Percentiles rank a stretch among this genome's conserved stretches.
Conservation (phyloP, 2,888 invertebrate genomes). For the Drosophila niveifrons region DNA sequence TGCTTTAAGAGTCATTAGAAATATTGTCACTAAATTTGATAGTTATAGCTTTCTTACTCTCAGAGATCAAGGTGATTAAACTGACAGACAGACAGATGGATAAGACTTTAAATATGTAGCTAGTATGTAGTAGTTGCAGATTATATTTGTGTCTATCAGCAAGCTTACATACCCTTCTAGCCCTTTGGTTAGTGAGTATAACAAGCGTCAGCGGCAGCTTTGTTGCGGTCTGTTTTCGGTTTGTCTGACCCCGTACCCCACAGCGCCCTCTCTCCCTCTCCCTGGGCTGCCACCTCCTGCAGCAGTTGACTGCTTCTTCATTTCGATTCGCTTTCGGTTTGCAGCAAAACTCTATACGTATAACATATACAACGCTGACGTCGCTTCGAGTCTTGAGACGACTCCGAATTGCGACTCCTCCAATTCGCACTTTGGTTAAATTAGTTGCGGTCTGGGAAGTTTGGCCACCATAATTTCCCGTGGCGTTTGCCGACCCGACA, state of each 20-base stretch:
- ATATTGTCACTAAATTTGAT: too few relatives aligned
- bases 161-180: not conserved
- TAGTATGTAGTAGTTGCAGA: not conserved
- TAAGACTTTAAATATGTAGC: too few relatives aligned
- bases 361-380: constrained; percentile 3
- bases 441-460: constrained; percentile 81
- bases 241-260: constrained; percentile 54
- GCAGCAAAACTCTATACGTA: constrained; percentile 16
- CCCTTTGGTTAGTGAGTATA: not conserved
- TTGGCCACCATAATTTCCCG: constrained; percentile 82
- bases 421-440: constrained; percentile 82
- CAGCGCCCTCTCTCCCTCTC: not conserved
- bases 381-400: constrained; percentile 47
- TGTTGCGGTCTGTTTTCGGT: constrained; percentile 79
- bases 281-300: constrained; percentile 7
- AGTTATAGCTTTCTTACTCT: too few relatives aligned
- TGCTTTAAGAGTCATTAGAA: too few relatives aligned
- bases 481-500: constrained; percentile 81
- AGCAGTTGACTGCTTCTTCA: constrained; percentile 31
- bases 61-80: not conserved
- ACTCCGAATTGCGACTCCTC: constrained; percentile 80
- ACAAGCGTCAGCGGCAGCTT: constrained; percentile 72
- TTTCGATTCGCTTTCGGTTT: constrained; percentile 75
- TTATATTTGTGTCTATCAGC: not conserved
- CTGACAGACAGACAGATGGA: not conserved